Percentiles rank a stretch among this genome's conserved stretches.
Evolutionary conservation across 2,888 invertebrate species (phyloP).

Genomic region (Sympetrum striolatum): DNA sequence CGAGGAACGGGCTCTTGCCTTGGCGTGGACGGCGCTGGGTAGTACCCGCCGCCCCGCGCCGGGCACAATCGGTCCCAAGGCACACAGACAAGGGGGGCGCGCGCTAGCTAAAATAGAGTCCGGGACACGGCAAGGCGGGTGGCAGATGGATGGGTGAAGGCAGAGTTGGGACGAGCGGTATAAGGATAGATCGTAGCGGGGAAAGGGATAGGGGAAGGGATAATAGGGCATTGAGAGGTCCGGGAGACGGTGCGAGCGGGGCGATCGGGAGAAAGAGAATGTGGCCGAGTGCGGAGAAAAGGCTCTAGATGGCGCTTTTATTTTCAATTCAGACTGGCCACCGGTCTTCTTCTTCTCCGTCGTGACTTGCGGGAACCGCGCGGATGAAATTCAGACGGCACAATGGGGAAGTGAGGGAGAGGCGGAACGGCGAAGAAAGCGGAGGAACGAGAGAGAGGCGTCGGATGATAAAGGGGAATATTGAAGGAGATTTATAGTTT

Average conservation of each 20-base stretch:
- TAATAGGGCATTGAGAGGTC: conserved; percentile 20
- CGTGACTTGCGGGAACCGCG: conserved; percentile 1
- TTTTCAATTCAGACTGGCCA: conserved; percentile 24
- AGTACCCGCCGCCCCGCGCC: conserved; percentile 44
- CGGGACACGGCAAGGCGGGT: conserved; percentile 49
- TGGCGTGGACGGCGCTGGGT: conserved; percentile 40
- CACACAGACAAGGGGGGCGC: conserved; percentile 47
- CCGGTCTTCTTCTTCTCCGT: neutral
- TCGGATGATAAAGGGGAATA: neutral
- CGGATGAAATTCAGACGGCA: conserved; percentile 33
- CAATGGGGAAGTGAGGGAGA: neutral
- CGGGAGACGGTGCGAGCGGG: neutral
- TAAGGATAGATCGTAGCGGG: conserved; percentile 52
- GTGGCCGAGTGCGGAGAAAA: conserved; percentile 19
- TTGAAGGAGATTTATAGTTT: neutral
- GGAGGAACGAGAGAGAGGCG: neutral
- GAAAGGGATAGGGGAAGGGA: conserved; percentile 54
- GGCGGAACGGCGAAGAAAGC: neutral
- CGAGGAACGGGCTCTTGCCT: conserved; percentile 45
- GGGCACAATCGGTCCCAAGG: conserved; percentile 45
- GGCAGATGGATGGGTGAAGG: neutral
- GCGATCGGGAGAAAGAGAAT: conserved; percentile 2
- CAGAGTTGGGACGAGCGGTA: conserved; percentile 49
- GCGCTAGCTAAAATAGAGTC: conserved; percentile 49
- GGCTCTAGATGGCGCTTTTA: conserved; percentile 38